Evolutionary conservation across 2,888 invertebrate species (phyloP).

Genomic region (Nemotelus pantherinus): DNA sequence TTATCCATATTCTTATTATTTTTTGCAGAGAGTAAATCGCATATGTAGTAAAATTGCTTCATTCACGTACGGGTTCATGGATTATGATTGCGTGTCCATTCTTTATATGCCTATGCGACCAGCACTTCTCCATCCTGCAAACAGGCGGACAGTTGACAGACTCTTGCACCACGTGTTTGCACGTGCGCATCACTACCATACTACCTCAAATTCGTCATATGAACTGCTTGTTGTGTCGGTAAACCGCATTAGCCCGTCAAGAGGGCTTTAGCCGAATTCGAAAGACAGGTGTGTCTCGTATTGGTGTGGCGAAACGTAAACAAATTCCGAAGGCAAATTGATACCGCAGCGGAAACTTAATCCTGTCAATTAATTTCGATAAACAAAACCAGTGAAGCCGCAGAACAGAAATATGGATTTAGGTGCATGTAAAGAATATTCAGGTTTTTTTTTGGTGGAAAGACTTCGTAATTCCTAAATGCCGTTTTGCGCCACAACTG

Average conservation of each 20-base stretch:
- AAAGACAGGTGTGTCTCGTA: slow-evolving; percentile 30
- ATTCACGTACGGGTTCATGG: too few species aligned
- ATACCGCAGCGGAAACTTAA: not conserved
- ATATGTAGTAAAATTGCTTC: too few species aligned
- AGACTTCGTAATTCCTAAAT: too few species aligned
- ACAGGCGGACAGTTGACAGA: not conserved
- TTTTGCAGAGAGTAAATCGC: too few species aligned
- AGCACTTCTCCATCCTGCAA: not conserved
- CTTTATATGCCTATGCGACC: too few species aligned
- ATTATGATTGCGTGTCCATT: too few species aligned
- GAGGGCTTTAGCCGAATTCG: not conserved
- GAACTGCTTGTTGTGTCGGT: not conserved
- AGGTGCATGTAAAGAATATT: too few species aligned
- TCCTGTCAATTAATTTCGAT: slow-evolving; percentile 10
- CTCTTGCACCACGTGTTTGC: slow-evolving; percentile 37
- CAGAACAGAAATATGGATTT: too few species aligned
- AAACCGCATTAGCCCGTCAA: not conserved
- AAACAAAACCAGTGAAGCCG: too few species aligned
- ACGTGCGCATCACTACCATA: slow-evolving; percentile 26
- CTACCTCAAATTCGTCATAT: not conserved
- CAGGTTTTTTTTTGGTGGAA: too few species aligned
- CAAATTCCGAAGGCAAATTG: slow-evolving; percentile 8
- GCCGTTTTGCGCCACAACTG: not conserved
- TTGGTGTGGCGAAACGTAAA: slow-evolving; percentile 14
- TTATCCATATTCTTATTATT: too few species aligned